Conservation (phyloP, 2,113 vertebrate genomes). For the Odocoileus hemionus region DNA sequence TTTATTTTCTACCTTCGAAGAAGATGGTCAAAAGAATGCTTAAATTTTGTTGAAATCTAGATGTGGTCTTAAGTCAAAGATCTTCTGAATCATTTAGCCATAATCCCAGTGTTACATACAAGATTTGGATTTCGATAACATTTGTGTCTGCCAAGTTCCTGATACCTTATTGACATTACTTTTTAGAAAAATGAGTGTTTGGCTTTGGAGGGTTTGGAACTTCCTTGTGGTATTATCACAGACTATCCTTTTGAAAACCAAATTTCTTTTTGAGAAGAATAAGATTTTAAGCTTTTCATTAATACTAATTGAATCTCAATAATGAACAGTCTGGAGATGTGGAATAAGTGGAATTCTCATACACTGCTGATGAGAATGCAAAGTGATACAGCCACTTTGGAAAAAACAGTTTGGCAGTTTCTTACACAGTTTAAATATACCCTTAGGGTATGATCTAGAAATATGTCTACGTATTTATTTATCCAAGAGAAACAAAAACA, state of each 20-base stretch:
- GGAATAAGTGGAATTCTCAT: not conserved
- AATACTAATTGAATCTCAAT: not conserved
- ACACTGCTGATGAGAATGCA: not conserved
- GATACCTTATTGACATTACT: not conserved
- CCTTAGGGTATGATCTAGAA: not conserved
- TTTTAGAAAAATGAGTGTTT: conserved; percentile 11
- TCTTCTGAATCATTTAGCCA: not conserved
- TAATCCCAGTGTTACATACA: not conserved
- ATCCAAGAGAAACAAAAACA: not conserved
- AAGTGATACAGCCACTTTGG: not conserved
- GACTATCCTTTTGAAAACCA: conserved; percentile 22
- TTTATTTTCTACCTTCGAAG: not conserved
- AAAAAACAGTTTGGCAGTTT: not conserved
- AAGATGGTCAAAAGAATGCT: not conserved
- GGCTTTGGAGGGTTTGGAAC: not conserved
- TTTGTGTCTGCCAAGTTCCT: not conserved
- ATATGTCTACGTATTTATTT: not conserved
- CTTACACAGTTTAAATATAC: not conserved
- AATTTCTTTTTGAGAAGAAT: conserved; percentile 31
- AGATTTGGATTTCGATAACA: conserved; percentile 24
- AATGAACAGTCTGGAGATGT: not conserved
- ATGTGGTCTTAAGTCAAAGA: not conserved
- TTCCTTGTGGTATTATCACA: not conserved
- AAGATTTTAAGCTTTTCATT: not conserved
- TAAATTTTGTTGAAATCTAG: not conserved